phyloP scores from a whole-genome alignment of 1,140 invertebrate species.

The Drosophila nasuta region DNA sequence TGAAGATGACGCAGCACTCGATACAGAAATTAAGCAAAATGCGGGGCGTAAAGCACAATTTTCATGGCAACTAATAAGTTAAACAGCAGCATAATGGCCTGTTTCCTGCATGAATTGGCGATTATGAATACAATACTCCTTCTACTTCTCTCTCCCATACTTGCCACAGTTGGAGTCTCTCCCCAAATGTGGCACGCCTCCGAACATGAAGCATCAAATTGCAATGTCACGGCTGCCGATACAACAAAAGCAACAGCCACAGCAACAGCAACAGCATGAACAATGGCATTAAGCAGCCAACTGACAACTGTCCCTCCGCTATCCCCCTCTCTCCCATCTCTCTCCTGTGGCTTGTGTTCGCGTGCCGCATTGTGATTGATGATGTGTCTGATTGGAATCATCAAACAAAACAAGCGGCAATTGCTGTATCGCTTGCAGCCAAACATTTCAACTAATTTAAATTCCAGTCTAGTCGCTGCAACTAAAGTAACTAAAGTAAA shows the following conservation, averaged over 20 bases:
- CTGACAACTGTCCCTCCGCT: constrained; percentile 6
- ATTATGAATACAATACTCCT: constrained; percentile 50
- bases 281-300: constrained; percentile 12
- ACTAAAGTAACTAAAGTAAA: neutral
- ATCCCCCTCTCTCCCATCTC: neutral
- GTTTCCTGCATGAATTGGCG: constrained; percentile 84
- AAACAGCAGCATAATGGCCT: constrained; percentile 77
- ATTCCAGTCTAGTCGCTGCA: constrained; percentile 1
- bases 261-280: neutral
- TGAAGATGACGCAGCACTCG: constrained; percentile 61
- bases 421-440: constrained; percentile 48
- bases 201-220: constrained; percentile 50
- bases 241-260: constrained; percentile 28
- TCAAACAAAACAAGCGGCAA: constrained; percentile 66
- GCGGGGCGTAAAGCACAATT: constrained; percentile 47
- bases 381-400: constrained; percentile 60
- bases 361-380: constrained; percentile 50
- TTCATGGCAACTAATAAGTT: constrained; percentile 78
- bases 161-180: neutral
- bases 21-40: constrained; percentile 45
- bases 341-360: constrained; percentile 17
- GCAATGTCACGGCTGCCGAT: constrained; percentile 67
- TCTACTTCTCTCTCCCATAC: neutral
- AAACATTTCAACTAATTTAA: constrained; percentile 14
- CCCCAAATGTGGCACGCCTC: constrained; percentile 20